Evolutionary conservation across 2,797 vertebrate species (phyloP), one percentile per base, ranked within the genome.

Genomic region (Kryptopterus vitreolus): DNA sequence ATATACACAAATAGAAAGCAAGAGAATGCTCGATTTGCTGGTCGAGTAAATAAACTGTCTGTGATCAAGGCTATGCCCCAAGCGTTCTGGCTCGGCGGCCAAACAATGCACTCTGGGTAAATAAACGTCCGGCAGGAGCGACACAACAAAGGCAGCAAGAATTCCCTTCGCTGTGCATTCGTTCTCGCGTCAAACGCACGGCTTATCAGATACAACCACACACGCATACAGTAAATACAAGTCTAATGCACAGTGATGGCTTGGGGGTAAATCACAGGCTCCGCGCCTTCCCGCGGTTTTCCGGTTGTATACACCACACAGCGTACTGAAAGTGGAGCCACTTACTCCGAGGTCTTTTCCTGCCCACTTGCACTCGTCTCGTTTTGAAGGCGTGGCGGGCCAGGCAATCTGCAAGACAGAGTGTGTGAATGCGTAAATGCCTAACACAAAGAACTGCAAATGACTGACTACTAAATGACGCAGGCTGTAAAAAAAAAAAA

Each of bases 331-430:
- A 52, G 38, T 35, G 8, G 70, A 9, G 38, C 20, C 53, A 93
- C 96, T 96, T 94, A 99, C 97, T 92, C 92, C 89, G 48, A 96
- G 94, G 92, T 98, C 97, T 94, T 99, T 99, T 84, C 98, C 98
- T 85, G 97, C 97, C 98, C 98, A 99, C 89, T 98, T 98, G 92
- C 98, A 98, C 86, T 99, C 98, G 78, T 99, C 97, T 86, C 95
- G 94, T 89, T 96, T 96, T 33, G 96, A 96, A 83, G 95, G 95
- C 85, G 96, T 96, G 82, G 98, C 96, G 48, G 98, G 96, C 98
- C 98, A 99, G 74, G 93, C 93, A 89, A 99, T 97, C 98, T 99
- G 90, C 77, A 84, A 79, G 69, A 85, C 57, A 76, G 62, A 70
- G 83, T 35, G 81, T 78, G 77, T 85, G 81, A 83, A 83, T 82